phyloP scores from a whole-genome alignment of 1,140 invertebrate genomes.

The Ceratina japonica region DNA sequence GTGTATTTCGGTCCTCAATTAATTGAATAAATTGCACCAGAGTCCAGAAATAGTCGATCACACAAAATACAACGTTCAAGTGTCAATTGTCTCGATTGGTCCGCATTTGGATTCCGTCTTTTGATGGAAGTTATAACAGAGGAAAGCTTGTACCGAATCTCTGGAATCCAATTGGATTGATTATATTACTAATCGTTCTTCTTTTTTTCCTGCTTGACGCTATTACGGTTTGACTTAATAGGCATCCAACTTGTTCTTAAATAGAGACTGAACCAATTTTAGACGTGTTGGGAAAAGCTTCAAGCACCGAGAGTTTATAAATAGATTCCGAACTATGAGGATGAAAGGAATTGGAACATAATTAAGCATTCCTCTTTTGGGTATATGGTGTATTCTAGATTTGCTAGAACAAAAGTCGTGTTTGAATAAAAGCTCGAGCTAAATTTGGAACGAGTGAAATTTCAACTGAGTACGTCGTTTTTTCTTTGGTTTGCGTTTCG shows the following conservation, averaged over 20 bases:
- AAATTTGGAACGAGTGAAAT: not conserved
- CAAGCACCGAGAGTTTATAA: not conserved
- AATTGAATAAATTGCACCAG: no score
- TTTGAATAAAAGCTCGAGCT: not conserved
- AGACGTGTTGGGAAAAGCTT: not conserved
- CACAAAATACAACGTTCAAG: no score
- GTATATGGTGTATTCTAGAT: not conserved
- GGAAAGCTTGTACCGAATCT: no score
- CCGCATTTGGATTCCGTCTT: no score
- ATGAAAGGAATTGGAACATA: not conserved
- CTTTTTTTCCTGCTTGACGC: no score
- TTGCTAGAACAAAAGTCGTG: not conserved
- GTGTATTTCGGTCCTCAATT: no score
- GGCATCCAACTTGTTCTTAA: not conserved
- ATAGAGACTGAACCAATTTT: not conserved
- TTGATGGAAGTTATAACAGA: no score
- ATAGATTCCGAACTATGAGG: not conserved
- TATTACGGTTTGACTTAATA: no score
- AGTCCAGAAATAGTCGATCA: no score
- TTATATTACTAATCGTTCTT: no score
- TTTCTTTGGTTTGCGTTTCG: not conserved
- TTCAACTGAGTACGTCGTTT: not conserved
- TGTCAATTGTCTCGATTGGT: no score
- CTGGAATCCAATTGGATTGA: no score
- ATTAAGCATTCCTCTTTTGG: conserved; percentile 2